phyloP scores from a whole-genome alignment of 2,797 vertebrate genomes.

The Mormyrops boulengeri region DNA sequence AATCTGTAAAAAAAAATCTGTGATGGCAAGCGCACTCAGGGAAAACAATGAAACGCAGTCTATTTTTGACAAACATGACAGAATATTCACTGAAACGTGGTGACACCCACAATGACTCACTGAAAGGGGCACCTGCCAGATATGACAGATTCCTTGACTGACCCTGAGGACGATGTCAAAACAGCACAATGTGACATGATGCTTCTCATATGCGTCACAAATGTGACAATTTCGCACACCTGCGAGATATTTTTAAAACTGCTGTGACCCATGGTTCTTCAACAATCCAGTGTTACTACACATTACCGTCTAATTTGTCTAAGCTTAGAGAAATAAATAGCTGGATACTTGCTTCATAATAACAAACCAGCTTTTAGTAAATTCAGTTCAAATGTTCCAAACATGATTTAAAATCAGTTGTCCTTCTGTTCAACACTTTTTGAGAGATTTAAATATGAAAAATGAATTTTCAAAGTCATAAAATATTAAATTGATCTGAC shows the following conservation, averaged over 20 bases:
- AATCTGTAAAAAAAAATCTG: not conserved
- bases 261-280: not conserved
- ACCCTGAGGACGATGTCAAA: conserved; percentile 19
- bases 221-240: not conserved
- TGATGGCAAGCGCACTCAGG: not conserved
- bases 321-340: not conserved
- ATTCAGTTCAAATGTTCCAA: not conserved
- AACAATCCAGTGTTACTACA: not conserved
- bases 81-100: not conserved
- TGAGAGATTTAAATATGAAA: not conserved
- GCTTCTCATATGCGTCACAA: not conserved
- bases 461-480: not conserved
- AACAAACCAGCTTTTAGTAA: not conserved
- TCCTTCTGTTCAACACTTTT: not conserved
- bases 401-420: not conserved
- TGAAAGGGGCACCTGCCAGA: conserved; percentile 18
- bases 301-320: not conserved
- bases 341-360: not conserved
- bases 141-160: conserved; percentile 16
- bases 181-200: conserved; percentile 8
- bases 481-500: not conserved
- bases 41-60: not conserved
- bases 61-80: not conserved
- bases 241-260: conserved; percentile 6
- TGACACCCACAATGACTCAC: conserved; percentile 13